Conservation (phyloP, 2,113 vertebrate genomes). For the Xiphophorus couchianus region DNA sequence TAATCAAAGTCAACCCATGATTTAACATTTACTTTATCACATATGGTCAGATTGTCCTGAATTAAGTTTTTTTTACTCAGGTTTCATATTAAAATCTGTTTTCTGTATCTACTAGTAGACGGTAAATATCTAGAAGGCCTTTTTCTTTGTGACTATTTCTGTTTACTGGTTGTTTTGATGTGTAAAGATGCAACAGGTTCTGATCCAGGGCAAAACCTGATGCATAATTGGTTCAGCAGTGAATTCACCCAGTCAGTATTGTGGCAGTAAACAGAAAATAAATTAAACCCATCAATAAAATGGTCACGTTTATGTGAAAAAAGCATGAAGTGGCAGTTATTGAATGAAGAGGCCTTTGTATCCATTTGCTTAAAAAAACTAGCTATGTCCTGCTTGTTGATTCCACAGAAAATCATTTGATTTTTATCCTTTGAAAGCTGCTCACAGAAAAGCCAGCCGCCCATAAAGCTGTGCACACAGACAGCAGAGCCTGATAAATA, state of each 20-base stretch:
- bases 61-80: background rate
- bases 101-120: background rate
- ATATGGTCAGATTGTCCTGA: background rate
- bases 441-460: constrained; percentile 15
- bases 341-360: constrained; percentile 12
- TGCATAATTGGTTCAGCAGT: background rate
- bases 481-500: constrained; percentile 25
- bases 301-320: constrained; percentile 4
- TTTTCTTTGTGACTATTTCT: background rate
- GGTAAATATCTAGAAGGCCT: background rate
- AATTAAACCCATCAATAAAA: constrained; percentile 13
- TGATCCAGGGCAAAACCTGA: background rate
- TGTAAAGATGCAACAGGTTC: background rate
- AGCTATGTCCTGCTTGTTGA: constrained; percentile 6
- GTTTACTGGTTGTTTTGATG: background rate
- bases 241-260: background rate
- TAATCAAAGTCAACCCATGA: background rate
- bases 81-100: too few relatives aligned
- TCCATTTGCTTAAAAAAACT: background rate
- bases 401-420: background rate
- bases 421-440: constrained; percentile 32
- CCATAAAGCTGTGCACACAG: constrained; percentile 40
- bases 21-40: too few relatives aligned
- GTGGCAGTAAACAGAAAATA: constrained; percentile 10
- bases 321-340: background rate